Percentiles rank a stretch among this genome's conserved stretches.
Evolutionary conservation across 2,797 vertebrate species (phyloP).

Genomic region (Cossypha caffra): DNA sequence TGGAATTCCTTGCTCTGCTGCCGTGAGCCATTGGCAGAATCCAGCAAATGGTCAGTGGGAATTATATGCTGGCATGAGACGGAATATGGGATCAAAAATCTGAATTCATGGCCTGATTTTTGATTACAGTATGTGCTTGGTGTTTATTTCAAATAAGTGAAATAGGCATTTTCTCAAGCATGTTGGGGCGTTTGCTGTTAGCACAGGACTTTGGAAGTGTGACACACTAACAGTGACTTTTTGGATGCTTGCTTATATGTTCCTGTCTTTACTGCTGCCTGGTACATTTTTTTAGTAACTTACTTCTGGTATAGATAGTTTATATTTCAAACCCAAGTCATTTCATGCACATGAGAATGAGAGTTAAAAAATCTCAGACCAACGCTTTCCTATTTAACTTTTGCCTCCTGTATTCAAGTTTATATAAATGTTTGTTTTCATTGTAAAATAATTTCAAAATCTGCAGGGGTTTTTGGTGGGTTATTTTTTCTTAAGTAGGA

Average conservation of each 20-base stretch:
- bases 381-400: neutral
- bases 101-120: neutral
- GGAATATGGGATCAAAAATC: neutral
- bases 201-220: neutral
- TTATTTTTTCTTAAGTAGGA: neutral
- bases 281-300: neutral
- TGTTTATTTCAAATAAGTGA: neutral
- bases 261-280: neutral
- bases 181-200: neutral
- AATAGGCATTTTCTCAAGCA: neutral
- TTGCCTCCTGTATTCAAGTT: neutral
- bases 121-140: neutral
- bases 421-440: neutral
- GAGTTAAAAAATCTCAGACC: neutral
- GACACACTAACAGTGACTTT: neutral
- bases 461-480: fast-evolving
- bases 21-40: neutral
- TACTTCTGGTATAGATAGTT: neutral
- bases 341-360: neutral
- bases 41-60: neutral
- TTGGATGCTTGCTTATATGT: neutral
- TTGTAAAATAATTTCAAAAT: neutral
- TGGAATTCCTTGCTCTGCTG: neutral
- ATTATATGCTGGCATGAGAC: neutral
- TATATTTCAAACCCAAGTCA: neutral